These are phyloP conservation scores for Diachrysia chrysitis DNA, from an alignment of 2,888 invertebrate genomes.

Conservation along the genomic window DNA sequence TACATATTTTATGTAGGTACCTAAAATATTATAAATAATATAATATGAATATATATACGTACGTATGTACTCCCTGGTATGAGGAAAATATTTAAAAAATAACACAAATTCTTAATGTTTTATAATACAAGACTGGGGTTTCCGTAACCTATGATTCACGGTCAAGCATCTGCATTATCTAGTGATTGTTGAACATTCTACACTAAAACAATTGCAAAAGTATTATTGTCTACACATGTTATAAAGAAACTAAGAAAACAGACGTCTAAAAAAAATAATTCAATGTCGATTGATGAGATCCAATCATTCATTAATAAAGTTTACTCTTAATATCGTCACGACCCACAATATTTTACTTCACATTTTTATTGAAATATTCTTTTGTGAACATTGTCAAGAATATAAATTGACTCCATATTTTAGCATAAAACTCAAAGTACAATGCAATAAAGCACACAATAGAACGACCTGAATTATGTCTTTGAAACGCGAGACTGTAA, in stretches of 20 bases:
- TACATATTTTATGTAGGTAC: too few relatives aligned
- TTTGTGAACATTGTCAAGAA: slow-evolving; percentile 52
- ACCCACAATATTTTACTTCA: slow-evolving; percentile 10
- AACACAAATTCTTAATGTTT: neutral
- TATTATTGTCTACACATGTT: neutral
- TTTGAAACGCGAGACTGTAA: slow-evolving; percentile 18
- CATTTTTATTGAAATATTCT: slow-evolving; percentile 40
- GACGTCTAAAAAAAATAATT: neutral
- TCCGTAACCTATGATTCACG: too few relatives aligned
- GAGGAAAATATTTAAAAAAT: neutral
- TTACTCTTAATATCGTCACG: slow-evolving; percentile 49
- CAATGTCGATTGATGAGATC: neutral
- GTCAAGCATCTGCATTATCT: neutral
- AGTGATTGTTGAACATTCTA: neutral
- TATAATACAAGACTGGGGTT: too few relatives aligned
- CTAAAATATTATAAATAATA: too few relatives aligned
- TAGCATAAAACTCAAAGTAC: slow-evolving; percentile 14
- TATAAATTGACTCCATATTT: slow-evolving; percentile 49
- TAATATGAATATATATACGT: too few relatives aligned
- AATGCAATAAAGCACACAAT: slow-evolving; percentile 41
- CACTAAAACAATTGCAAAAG: neutral
- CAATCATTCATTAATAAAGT: slow-evolving; percentile 53
- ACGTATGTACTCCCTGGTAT: too few relatives aligned
- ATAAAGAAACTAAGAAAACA: neutral
- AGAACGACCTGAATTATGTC: slow-evolving; percentile 21